Base-by-base conservation (phyloP, 2,113 vertebrate genomes). In the Pyrgilauda ruficollis region DNA sequence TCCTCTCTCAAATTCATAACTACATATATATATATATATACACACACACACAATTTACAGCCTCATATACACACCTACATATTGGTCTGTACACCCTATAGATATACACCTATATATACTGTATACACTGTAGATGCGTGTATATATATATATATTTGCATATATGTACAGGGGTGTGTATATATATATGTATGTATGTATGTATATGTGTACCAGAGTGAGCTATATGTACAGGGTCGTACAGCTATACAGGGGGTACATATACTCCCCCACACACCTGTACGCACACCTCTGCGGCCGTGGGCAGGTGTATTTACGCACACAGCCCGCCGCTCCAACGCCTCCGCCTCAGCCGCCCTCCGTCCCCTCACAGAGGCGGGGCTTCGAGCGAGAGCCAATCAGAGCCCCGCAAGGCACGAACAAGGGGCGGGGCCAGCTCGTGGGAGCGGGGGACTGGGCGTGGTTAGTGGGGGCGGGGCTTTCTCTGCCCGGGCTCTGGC, bases 291-390 rank as follows among this genome's bases (percentile, higher is more conserved):
- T 6, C 2, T 3, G 0, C 2, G 9, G 1, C 2, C 12, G 19
- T 12, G 7, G 6, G 4, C 1, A 15, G 14, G 0, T 10, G 23
- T 9, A 4, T 9, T 26, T 1, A 15, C 1, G 3, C 0, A 0
- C 8, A 1, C 49, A 6, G 0, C 11, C 0, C 0, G 2, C 14
- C 9, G 0, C 19, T 3, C 11, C 2, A 0, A 0, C 1, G 6
- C 0, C 11, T 0, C 15, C 2, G 0, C 12, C 31, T 0, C 9
- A 23, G 19, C 35, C 20, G 15, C 5, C 9, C 24, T 30, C 7
- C 9, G 1, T 2, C 11, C 44, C 56, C 5, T 4, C 61, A 11
- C 5, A 4, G 15, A 52, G 61, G 61, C 37, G 56, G 75, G n/a
- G 87, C 66, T 67, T 35, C 28, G 0, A 1, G 4, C 0, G 4